Evolutionary conservation across 2,888 invertebrate genomes (phyloP).

Genomic region (Eupithecia dodoneata): DNA sequence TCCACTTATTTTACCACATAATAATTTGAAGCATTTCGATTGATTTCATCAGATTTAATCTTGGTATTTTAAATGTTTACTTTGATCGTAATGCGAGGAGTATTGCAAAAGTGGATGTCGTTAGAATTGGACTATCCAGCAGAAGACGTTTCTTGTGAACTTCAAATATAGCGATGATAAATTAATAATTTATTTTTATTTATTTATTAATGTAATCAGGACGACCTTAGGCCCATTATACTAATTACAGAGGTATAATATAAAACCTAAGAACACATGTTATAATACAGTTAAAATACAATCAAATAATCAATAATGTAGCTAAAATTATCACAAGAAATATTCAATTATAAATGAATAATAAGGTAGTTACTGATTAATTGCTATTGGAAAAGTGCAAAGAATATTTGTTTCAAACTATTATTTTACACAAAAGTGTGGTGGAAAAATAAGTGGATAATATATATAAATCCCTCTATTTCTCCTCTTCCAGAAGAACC

Average conservation of each 20-base stretch:
- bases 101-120: not conserved
- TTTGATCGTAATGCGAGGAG: too few species aligned
- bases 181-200: too few species aligned
- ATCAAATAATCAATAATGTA: too few species aligned
- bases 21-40: constrained; percentile 70
- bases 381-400: constrained; percentile 14
- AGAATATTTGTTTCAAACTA: constrained; percentile 68
- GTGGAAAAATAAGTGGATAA: constrained; percentile 75
- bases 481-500: constrained; percentile 90
- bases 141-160: not conserved
- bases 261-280: too few species aligned
- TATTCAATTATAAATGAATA: too few species aligned
- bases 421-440: constrained; percentile 52
- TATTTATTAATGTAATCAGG: too few species aligned
- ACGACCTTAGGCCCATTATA: too few species aligned
- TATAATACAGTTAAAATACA: too few species aligned
- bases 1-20: constrained; percentile 76
- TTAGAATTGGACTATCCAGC: not conserved
- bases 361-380: not conserved
- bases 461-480: constrained; percentile 72
- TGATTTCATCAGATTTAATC: not conserved
- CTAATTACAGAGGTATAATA: too few species aligned
- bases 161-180: not conserved
- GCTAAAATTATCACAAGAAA: too few species aligned
- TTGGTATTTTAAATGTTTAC: too few species aligned